Base-by-base conservation (phyloP, 2,113 vertebrate species). In the Prunella fulvescens region DNA sequence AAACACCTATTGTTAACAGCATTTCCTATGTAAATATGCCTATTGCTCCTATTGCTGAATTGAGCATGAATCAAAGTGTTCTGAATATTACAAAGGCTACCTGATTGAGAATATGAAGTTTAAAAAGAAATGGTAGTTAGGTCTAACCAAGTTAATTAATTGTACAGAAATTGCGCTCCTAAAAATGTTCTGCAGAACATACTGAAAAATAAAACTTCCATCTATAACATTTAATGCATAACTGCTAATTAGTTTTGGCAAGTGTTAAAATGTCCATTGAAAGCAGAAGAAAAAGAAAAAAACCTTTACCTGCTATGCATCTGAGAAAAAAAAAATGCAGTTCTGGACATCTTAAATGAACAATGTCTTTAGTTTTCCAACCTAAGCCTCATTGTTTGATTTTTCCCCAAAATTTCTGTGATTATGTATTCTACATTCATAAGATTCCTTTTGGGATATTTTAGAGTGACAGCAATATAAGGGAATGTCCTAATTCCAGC, bases 231-330 rank as follows among this genome's bases (percentile, higher is more conserved):
- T 64, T 61, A 72, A 61, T 48, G 29, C 7, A 25, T 42, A 62
- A 70, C 50, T 65, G 28, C 8, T 61, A 40, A 56, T 85, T 58
- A 47, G 14, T 31, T 89, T 48, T 66, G 26, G 7, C 14, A 67
- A 72, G 16, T 31, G 11, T 42, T 66, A 50, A 76, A 76, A 42
- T 17, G 25, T 42, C 35, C 25, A 42, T 14, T 66, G 42, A 82
- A 94, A 82, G 54, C 9, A 71, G 25, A 91, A 80, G 26, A 16
- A 65, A 73, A 50, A 67, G 16, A 67, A 81, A 45, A 18, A 50
- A 53, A 42, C 39, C 17, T 61, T 72, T 60, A 56, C n/a, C 14
- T 0, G 0, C 12, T 35, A 40, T 17, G 14, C 9, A 58, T 62
- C 10, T 78, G 19, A 54, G 81, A 37, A 67, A 35, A 37, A 54